Base-by-base conservation (phyloP, 2,888 invertebrate genomes). In the Amblyjoppa fuscipennis region DNA sequence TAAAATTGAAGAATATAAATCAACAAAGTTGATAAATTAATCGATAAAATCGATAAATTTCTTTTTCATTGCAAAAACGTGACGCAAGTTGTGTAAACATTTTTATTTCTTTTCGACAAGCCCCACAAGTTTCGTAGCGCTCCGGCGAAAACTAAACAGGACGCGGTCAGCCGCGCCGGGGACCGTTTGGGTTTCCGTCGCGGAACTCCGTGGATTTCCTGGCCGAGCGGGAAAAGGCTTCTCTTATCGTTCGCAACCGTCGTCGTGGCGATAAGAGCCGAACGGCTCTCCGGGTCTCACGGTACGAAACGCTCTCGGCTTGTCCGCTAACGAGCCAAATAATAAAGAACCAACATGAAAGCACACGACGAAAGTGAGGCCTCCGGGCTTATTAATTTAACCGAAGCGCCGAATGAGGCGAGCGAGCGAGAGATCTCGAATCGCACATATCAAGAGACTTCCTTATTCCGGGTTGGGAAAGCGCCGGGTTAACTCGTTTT, bases 391-490 rank as follows among this genome's bases (percentile, higher is more conserved):
- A 80, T 84, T 71, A 76, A 78, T 83, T 80, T 71, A 66, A 80
- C 76, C 70, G 80, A 71, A 70, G 69, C 2, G 41, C 41, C 41
- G 41, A 41, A 41, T 3, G 59, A 59, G 59, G n/a, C 20, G 59
- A 59, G 59, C 59, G 64, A 84, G 70, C 2, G 41, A 41, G 41
- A 41, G 11, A 41, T 76, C 71, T 80, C 66, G 45, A 70, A 75
- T 51, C 45, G 28, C 34, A 51, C 16, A 38, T 11, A 49, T 76
- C 51, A 34, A 51, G 76, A 51, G 76, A 80, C 75, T 84, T 84
- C 84, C 84, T 84, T 84, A 76, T 84, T 84, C 84, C 84, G 80
- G 80, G 76, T 80, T 76, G 80, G 83, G 73, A 83, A 83, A 25
- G 51, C 20, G 45, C 16, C 75, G 68, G 51, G 56, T 34, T 31